Conservation (phyloP, 2,113 vertebrate species). For the Peromyscus polionotus region DNA sequence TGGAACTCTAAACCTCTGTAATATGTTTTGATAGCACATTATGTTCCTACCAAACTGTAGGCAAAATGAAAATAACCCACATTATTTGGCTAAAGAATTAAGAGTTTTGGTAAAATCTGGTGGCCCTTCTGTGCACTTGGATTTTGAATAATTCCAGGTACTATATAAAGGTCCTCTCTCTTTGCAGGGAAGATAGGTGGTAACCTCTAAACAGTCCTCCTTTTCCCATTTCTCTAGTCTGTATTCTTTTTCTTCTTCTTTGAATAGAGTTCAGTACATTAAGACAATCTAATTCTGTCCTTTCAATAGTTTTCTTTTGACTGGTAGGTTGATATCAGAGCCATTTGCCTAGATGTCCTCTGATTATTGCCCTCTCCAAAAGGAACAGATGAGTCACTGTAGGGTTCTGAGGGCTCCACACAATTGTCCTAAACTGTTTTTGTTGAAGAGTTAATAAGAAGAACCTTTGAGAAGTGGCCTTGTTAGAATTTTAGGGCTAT, state of each 20-base stretch:
- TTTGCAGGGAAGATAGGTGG: not conserved
- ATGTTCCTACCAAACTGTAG: not conserved
- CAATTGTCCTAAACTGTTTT: not conserved
- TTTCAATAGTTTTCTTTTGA: not conserved
- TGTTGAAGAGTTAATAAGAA: not conserved
- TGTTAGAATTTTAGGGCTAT: not conserved
- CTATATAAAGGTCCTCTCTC: not conserved
- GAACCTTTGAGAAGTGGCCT: not conserved
- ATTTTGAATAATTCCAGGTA: not conserved
- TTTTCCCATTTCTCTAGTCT: not conserved
- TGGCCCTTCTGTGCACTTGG: not conserved
- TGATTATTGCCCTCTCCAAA: not conserved
- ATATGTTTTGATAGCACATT: not conserved
- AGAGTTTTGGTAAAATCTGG: slow-evolving; percentile 15
- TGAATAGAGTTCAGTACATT: not conserved
- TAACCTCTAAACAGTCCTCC: not conserved
- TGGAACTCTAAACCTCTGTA: not conserved
- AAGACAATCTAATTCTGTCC: not conserved
- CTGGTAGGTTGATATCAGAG: not conserved
- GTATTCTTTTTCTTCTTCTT: no score
- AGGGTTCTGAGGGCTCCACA: not conserved
- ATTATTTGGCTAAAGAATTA: not conserved
- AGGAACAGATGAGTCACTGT: not conserved
- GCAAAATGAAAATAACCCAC: not conserved
- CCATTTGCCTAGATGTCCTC: not conserved